A percentile compares a stretch with the other conserved stretches of the same genome.
Evolutionary conservation across 2,797 vertebrate genomes (phyloP).

Genomic region (Xiphophorus birchmanni): DNA sequence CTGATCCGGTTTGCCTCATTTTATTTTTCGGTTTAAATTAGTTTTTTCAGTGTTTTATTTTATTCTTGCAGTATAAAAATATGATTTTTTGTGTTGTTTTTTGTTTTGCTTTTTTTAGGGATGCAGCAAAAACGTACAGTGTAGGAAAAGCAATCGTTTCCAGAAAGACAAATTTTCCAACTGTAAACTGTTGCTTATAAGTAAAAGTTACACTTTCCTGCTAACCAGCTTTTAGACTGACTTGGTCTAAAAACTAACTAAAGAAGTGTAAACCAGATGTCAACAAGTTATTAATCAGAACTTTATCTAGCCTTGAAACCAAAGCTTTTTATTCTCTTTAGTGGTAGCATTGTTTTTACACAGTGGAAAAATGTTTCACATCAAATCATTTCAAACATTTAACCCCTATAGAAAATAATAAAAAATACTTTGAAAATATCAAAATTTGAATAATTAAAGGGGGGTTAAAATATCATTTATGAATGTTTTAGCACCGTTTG

Average conservation of each 20-base stretch:
- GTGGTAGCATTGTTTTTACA: background rate
- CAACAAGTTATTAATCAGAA: background rate
- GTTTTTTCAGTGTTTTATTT: background rate
- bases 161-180: background rate
- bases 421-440: background rate
- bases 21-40: background rate
- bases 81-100: background rate
- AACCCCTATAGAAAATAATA: background rate
- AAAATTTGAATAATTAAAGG: background rate
- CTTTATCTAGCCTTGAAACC: background rate
- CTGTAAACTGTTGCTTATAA: background rate
- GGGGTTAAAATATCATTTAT: background rate
- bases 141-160: background rate
- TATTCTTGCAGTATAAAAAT: background rate
- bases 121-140: background rate
- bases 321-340: background rate
- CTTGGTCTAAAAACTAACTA: background rate
- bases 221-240: background rate
- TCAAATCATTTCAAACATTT: background rate
- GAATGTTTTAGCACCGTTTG: background rate
- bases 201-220: background rate
- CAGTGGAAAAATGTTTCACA: background rate
- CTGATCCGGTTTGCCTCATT: background rate
- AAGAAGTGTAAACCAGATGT: background rate
- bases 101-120: background rate